Percentiles rank a stretch among this genome's conserved stretches.
Evolutionary conservation across 2,888 invertebrate species (phyloP).

Genomic region (Chironomus tentans): DNA sequence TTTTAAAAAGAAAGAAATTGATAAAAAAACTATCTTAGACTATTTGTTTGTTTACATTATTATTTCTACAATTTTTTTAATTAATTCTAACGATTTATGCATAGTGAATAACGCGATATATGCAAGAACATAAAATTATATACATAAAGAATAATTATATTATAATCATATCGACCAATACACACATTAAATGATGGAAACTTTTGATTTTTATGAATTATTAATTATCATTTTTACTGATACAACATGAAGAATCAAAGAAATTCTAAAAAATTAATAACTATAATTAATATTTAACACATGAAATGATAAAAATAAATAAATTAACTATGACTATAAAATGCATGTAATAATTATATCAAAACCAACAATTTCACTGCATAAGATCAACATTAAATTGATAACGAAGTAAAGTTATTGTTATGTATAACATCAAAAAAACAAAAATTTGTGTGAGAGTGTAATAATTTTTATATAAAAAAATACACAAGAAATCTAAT

Average conservation of each 20-base stretch:
- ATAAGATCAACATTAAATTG: too few relatives aligned
- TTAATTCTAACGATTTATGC: neutral
- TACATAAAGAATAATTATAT: neutral
- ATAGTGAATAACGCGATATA: neutral
- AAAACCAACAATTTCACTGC: too few relatives aligned
- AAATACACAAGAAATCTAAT: neutral
- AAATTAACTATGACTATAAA: neutral
- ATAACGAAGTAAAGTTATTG: too few relatives aligned
- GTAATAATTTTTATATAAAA: neutral
- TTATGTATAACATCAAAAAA: neutral
- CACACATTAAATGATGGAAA: neutral
- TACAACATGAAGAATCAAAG: neutral
- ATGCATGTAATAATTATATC: neutral
- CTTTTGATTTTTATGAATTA: neutral
- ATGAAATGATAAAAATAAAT: neutral
- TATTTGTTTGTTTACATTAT: neutral
- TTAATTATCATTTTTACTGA: neutral
- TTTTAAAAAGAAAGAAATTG: neutral
- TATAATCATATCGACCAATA: neutral
- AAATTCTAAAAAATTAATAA: neutral
- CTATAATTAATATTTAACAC: neutral
- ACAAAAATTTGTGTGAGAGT: neutral
- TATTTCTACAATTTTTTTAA: neutral
- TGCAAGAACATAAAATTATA: neutral
- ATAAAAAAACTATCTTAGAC: neutral